phyloP scores from a whole-genome alignment of 2,888 invertebrate species.

The Nasonia oneida region DNA sequence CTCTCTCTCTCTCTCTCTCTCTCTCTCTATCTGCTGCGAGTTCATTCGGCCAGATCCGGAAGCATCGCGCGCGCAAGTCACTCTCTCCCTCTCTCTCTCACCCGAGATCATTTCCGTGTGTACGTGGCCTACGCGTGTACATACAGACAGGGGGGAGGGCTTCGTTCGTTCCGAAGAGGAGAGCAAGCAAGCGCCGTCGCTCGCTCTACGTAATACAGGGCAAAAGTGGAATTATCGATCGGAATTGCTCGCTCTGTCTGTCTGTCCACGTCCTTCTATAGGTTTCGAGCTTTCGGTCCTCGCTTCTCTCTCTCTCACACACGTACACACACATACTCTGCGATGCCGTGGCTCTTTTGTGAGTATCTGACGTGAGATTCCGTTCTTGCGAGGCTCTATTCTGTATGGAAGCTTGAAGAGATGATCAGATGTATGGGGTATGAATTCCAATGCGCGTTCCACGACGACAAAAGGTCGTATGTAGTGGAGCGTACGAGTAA shows the following conservation, averaged over 20 bases:
- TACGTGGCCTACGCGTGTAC: slow-evolving; percentile 16
- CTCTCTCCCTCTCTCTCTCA: slow-evolving; percentile 15
- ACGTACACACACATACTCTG: neutral
- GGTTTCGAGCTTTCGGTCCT: neutral
- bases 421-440: neutral
- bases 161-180: slow-evolving; percentile 1
- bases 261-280: neutral
- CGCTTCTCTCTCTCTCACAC: neutral
- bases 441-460: no score
- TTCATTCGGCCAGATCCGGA: slow-evolving; percentile 37
- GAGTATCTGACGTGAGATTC: neutral
- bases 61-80: neutral
- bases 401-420: neutral
- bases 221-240: slow-evolving; percentile 53
- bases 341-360: neutral
- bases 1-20: neutral
- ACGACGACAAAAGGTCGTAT: no score
- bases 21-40: neutral
- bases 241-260: slow-evolving; percentile 22
- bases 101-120: slow-evolving; percentile 35
- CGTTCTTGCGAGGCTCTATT: no score
- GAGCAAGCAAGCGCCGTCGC: neutral
- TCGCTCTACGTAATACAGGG: neutral
- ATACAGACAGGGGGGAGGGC: neutral
- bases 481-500: no score